Base-by-base conservation (phyloP, 2,888 invertebrate species). In the Epinotia brunnichana region DNA sequence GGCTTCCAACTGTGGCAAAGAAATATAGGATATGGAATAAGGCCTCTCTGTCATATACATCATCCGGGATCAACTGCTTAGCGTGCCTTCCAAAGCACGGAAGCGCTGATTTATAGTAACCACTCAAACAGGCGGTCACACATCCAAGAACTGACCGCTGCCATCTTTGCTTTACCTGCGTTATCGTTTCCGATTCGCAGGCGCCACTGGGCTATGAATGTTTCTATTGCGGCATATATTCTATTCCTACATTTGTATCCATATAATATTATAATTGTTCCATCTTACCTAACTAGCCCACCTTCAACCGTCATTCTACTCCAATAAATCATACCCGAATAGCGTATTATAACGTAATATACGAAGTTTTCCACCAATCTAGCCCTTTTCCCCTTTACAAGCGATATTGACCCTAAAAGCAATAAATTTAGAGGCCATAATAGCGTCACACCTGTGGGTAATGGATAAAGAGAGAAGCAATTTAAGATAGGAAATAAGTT, bases 301-400 rank as follows among this genome's bases (percentile, higher is more conserved):
- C 60, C 69, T 72, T 68, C 60, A 51, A 13, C 19, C 68, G 59
- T 70, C 71, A 73, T 48, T 61, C 53, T 17, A 66, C 66, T 15
- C n/a, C 44, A 54, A 74, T 76, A 76, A 74, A 74, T 76, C 75
- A 76, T 57, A 71, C 69, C 71, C 70, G 61, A 69, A 74, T 62
- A 70, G 60, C 69, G 66, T 70, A 74, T 74, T 70, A 75, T 72
- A 71, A 70, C 75, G 70, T 74, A 72, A 76, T 72, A 75, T 73
- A 77, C 64, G 76, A 74, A 76, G 69, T 72, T 70, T 70, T 73
- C 74, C 61, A 70, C 69, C 68, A 67, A 66, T 62, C 51, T 67
- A 70, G 72, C 72, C 73, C 74, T 67, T 73, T 57, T 35, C 19
- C 44, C 48, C 53, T n/a, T 35, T 53, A 48, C 61, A 62, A 35